Evolutionary conservation across 1,140 invertebrate genomes (phyloP), one percentile per base, ranked within the genome.

Genomic region (Monomorium pharaonis): DNA sequence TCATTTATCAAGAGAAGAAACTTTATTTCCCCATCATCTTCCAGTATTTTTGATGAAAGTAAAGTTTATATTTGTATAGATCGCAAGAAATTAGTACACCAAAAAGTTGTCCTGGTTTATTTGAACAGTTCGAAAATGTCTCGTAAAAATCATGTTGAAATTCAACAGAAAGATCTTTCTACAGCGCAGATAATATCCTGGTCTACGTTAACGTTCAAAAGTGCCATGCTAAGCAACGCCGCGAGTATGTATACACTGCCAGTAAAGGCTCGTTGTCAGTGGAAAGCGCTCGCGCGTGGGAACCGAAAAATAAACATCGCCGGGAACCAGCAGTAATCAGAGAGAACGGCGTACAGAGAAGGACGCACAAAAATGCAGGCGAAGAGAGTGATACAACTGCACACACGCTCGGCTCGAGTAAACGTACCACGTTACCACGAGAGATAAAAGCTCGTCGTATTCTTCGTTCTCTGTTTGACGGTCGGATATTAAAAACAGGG

Each of bases 401-500:
- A 9, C 24, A 14, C 76, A 12, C n/a, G 37, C 37, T 3, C 37
- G 37, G 49, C 21, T 27, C 42, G 70, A 77, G 27, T 37, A 49
- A 42, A 44, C 58, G 60, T 85, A 47, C 18, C 86, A 47, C 37
- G 37, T 37, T 21, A 14, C 18, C n/a, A 44, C 33, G 12, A 10
- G 37, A 86, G 80, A 89, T 89, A 89, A 89, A 88, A 56, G 72
- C 62, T 58, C 47, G 30, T 47, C 58, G 3, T 89, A 62, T 70
- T 72, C 84, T 72, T 74, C 72, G 51, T 51, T 67, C 47, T 58
- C 47, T 58, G 47, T 30, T 51, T 70, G 33, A 42, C 16, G 47
- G 51, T 33, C 63, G 70, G 81, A 89, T 86, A 89, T 89, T 90
- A 89, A 84, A 90, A 89, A 84, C 78, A 87, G 74, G 80, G 65